phyloP scores from a whole-genome alignment of 2,888 invertebrate genomes.

The Malthinus seriepunctatus region DNA sequence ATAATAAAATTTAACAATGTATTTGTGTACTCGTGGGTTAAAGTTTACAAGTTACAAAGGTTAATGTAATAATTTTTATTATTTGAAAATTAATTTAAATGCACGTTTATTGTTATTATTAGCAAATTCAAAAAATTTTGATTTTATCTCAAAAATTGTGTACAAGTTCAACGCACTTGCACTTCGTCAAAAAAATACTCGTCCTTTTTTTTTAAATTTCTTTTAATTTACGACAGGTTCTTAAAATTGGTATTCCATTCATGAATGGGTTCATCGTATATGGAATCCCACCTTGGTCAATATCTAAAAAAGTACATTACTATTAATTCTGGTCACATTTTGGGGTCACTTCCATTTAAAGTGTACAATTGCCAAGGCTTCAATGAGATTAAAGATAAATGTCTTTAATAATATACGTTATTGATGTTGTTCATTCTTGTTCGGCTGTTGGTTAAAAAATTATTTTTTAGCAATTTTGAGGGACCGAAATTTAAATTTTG shows the following conservation, averaged over 20 bases:
- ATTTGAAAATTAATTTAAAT: not conserved
- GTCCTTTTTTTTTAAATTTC: too few relatives aligned
- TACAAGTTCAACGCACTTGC: too few relatives aligned
- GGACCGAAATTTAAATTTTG: too few relatives aligned
- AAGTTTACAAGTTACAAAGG: conserved; percentile 2
- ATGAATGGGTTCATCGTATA: not conserved
- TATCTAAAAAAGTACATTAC: conserved; percentile 2
- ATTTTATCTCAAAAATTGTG: too few relatives aligned
- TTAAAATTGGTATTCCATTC: not conserved
- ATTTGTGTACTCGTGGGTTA: not conserved
- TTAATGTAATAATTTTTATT: too few relatives aligned
- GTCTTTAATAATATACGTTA: not conserved
- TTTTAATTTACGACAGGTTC: too few relatives aligned
- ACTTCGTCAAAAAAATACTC: too few relatives aligned
- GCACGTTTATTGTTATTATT: too few relatives aligned
- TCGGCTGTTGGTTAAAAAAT: not conserved
- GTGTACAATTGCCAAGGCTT: not conserved
- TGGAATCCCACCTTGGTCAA: conserved; percentile 1
- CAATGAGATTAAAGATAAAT: not conserved
- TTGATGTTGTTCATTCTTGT: not conserved
- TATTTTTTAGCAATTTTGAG: too few relatives aligned
- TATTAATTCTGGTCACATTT: conserved; percentile 5
- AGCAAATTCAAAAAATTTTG: too few relatives aligned
- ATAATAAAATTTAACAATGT: not conserved
- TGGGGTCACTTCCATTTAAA: conserved; percentile 9